Base-by-base conservation (phyloP, 2,888 invertebrate genomes). In the Lobophora halterata region DNA sequence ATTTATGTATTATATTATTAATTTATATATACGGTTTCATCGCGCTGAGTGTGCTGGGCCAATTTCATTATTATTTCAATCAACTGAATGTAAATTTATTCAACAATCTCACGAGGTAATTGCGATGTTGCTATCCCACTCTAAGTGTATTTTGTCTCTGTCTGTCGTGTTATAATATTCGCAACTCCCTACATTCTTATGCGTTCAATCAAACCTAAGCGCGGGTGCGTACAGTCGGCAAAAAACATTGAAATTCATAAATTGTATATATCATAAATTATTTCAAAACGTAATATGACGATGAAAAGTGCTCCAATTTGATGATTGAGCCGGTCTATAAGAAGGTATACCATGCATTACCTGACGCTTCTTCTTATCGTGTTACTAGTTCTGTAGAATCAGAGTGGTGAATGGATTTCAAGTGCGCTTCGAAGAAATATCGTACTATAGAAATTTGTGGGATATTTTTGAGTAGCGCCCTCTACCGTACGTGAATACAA, bases 51-150 rank as follows among this genome's bases (percentile, higher is more conserved):
- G 71, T 79, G 77, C 79, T 71, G 76, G 73, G 80, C 83, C 85
- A 86, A 86, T 85, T 85, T 87, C 87, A 86, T 87, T 86, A 87
- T 86, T 87, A 87, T 87, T 87, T 87, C 87, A 87, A 86, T 87
- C 87, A 86, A 82, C 80, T 80, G 76, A 85, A 87, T 86, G 87
- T 86, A 86, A 86, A 87, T 87, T 85, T 87, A 87, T 87, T 87
- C 87, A 83, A 86, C 85, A 86, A 85, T 87, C 86, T 86, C 83
- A 83, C 79, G 77, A 78, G 82, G 86, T 87, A 86, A 87, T 87
- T 86, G 86, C 83, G 80, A 71, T 76, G 61, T 58, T 55, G 61
- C 49, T 60, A 52, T 77, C 78, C 61, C 74, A 45, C 58, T 79
- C 68, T 48, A 41, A 39, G 53, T 10, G 33, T 52, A 47, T 46